Evolutionary conservation across 1,140 invertebrate species (phyloP).

Genomic region (Nasonia giraulti): DNA sequence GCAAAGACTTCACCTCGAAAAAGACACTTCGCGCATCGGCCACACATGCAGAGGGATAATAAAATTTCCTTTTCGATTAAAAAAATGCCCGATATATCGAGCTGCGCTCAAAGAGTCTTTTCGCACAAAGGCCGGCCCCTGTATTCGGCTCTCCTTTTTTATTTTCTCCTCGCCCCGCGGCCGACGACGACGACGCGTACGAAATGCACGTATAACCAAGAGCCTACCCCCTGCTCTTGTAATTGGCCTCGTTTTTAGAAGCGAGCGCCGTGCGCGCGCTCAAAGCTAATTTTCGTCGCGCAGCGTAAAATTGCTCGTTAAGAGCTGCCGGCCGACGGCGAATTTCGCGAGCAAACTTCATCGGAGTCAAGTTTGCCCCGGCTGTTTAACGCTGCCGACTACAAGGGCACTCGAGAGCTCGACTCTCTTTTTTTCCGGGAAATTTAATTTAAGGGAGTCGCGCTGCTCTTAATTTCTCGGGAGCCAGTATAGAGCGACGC

Average conservation of each 20-base stretch:
- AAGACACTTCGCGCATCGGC: not conserved
- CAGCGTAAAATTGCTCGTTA: not conserved
- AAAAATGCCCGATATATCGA: not conserved
- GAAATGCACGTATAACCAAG: not conserved
- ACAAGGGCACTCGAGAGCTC: no score
- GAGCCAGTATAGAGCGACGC: not conserved
- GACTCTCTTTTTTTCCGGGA: no score
- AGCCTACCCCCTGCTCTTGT: not conserved
- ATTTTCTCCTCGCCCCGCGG: not conserved
- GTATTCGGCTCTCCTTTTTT: not conserved
- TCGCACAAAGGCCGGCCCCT: not conserved
- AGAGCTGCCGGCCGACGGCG: not conserved
- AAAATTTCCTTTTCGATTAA: slow-evolving; percentile 1
- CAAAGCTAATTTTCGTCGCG: slow-evolving; percentile 11
- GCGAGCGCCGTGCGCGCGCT: not conserved
- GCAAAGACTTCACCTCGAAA: not conserved
- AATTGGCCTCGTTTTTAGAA: slow-evolving; percentile 23
- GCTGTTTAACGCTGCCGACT: no score
- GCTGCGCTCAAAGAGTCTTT: slow-evolving; percentile 9
- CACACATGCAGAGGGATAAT: not conserved
- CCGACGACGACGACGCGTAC: not conserved
- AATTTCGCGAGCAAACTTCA: not conserved
- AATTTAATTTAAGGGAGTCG: not conserved
- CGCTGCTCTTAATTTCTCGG: no score
- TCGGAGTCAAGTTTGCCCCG: not conserved